Base-by-base conservation (phyloP, 2,888 invertebrate genomes). In the Oxycera nigricornis region DNA sequence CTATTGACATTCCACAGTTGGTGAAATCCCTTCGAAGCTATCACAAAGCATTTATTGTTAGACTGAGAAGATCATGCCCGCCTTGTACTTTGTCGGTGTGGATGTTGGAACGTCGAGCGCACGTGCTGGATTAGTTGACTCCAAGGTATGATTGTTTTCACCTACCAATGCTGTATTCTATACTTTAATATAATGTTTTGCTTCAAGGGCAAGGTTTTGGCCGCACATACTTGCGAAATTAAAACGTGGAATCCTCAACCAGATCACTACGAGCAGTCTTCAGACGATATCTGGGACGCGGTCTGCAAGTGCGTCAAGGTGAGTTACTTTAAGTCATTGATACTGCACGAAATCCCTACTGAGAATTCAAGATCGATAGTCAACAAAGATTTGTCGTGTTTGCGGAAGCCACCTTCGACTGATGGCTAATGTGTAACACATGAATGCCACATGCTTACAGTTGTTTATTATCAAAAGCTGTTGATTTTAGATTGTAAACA, bases 51-150 rank as follows among this genome's bases (percentile, higher is more conserved):
- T 35, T 35, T 35, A 35, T 7, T 35, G 6, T 35, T 35, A 35
- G 11, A 11, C 11, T 7, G 35, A 35, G 11, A 35, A 35, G 17
- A 46, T n/a, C 4, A 82, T 82, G 84, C 77, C 82, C 24, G 73
- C 77, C 73, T 77, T 80, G 20, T 91, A 89, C 83, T 94, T 93
- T 82, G 87, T 95, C 81, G 95, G 95, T 74, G 94, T 97, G 11
- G 98, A 98, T 86, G 96, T 97, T 46, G 98, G 98, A 3, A 96
- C 96, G 1, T 93, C 93, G 14, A 96, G 97, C 86, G 95, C 90
- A 0, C 87, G 98, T 78, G 96, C 94, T 6, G 96, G 94, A 2
- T 85, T 97, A 39, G 92, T 96, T 2, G 52, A 70, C 22, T 86
- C 89, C 72, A 85, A n/a, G n/a, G n/a, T n/a, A n/a, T n/a, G n/a